Conservation (phyloP, 1,140 invertebrate species). For the Lasioglossum baleicum region DNA sequence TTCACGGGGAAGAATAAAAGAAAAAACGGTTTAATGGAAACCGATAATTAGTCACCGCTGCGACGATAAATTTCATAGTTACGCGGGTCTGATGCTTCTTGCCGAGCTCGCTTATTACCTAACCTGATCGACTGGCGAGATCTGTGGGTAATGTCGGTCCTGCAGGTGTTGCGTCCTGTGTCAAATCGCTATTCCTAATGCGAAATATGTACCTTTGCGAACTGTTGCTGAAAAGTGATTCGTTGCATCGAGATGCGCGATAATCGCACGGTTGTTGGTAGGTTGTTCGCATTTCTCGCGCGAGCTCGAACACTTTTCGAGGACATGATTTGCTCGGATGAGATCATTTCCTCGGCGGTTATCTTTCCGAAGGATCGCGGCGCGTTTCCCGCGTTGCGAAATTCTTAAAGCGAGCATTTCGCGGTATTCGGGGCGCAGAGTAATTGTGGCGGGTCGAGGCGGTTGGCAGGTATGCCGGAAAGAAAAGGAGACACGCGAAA, state of each 20-base stretch:
- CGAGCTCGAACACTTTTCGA: too few relatives aligned
- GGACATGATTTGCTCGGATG: too few relatives aligned
- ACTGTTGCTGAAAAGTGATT: too few relatives aligned
- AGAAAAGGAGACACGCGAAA: neutral
- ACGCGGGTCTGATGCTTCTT: neutral
- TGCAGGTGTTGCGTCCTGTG: too few relatives aligned
- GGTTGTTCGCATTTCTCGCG: too few relatives aligned
- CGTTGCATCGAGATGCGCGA: too few relatives aligned
- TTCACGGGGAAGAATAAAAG: slow-evolving; percentile 1
- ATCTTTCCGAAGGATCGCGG: slow-evolving; percentile 19
- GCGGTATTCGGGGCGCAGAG: slow-evolving; percentile 33
- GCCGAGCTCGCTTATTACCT: neutral
- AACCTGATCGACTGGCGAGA: slow-evolving; percentile 20
- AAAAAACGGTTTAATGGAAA: slow-evolving; percentile 16
- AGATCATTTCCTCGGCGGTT: neutral
- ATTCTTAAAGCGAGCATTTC: slow-evolving; percentile 27
- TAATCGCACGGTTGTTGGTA: too few relatives aligned
- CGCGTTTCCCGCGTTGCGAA: slow-evolving; percentile 1
- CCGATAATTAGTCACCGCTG: slow-evolving; percentile 43
- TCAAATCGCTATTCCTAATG: too few relatives aligned
- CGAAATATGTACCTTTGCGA: too few relatives aligned
- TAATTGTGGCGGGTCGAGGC: slow-evolving; percentile 4
- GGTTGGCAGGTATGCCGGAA: neutral
- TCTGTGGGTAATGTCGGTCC: too few relatives aligned
- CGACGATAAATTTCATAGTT: slow-evolving; percentile 46